Evolutionary conservation across 2,888 invertebrate genomes (phyloP).

Genomic region (Drosophila mayaguana): DNA sequence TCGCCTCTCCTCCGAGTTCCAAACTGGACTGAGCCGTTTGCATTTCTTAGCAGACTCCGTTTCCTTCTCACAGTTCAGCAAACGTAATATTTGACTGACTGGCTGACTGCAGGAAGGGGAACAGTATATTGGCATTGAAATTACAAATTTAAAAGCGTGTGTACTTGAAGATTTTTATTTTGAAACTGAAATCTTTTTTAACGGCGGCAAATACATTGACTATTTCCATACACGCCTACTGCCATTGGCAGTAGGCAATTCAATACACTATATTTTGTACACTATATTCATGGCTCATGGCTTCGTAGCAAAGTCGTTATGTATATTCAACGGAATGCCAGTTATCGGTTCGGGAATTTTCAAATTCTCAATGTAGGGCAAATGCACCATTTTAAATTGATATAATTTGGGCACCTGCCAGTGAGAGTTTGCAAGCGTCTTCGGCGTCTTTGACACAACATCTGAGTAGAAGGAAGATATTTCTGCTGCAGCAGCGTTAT

Average conservation of each 20-base stretch:
- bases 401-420: background rate
- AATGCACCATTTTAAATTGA: background rate
- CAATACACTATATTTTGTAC: background rate
- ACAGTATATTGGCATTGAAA: slow-evolving; percentile 27
- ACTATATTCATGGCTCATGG: background rate
- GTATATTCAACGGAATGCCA: no score
- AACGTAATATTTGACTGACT: background rate
- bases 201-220: background rate
- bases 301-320: no score
- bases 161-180: slow-evolving; percentile 22
- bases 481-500: no score
- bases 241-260: background rate
- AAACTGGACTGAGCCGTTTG: background rate
- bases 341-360: no score
- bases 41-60: slow-evolving; percentile 23
- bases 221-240: background rate
- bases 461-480: slow-evolving; percentile 21
- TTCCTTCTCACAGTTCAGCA: slow-evolving; percentile 15
- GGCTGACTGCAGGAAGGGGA: slow-evolving; percentile 33
- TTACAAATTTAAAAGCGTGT: slow-evolving; percentile 11
- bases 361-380: no score
- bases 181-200: background rate
- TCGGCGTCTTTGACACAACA: background rate
- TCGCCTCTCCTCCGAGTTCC: slow-evolving; percentile 22
- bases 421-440: accelerated